These are phyloP conservation scores for Tipula confusa DNA, from an alignment of 2,888 invertebrate genomes.

Conservation along the genomic window DNA sequence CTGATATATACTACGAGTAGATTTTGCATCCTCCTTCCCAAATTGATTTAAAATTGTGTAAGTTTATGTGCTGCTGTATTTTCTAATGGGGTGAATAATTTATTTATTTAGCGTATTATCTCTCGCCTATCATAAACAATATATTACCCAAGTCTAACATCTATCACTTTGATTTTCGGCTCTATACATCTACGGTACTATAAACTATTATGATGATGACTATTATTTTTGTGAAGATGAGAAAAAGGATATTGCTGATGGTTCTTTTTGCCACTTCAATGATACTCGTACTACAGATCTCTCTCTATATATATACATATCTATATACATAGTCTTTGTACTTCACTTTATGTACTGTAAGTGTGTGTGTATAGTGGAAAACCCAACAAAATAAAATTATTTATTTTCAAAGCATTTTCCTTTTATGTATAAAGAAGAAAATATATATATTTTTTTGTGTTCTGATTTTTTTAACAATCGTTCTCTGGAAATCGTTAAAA, in stretches of 20 bases:
- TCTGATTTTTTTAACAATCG: neutral
- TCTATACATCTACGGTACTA: neutral
- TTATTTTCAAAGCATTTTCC: constrained; percentile 12
- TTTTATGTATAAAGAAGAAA: neutral
- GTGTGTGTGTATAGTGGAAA: neutral
- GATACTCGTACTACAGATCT: neutral
- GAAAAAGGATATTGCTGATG: neutral
- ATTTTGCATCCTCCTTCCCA: neutral
- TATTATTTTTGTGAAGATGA: neutral
- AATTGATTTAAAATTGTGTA: neutral
- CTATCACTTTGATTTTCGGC: constrained; percentile 6
- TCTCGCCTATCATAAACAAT: constrained; percentile 12
- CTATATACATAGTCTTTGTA: neutral
- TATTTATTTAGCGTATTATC: neutral
- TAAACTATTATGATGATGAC: neutral
- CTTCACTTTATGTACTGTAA: neutral
- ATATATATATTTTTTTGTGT: neutral
- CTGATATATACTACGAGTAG: neutral
- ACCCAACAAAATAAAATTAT: neutral
- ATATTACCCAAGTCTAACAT: neutral
- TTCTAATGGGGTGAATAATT: constrained; percentile 25
- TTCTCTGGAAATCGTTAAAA: constrained; percentile 25
- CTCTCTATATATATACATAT: neutral
- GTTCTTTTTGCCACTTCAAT: constrained; percentile 25
- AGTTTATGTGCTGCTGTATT: neutral